Conservation (phyloP, 2,113 vertebrate species). For the Laterallus jamaicensis region DNA sequence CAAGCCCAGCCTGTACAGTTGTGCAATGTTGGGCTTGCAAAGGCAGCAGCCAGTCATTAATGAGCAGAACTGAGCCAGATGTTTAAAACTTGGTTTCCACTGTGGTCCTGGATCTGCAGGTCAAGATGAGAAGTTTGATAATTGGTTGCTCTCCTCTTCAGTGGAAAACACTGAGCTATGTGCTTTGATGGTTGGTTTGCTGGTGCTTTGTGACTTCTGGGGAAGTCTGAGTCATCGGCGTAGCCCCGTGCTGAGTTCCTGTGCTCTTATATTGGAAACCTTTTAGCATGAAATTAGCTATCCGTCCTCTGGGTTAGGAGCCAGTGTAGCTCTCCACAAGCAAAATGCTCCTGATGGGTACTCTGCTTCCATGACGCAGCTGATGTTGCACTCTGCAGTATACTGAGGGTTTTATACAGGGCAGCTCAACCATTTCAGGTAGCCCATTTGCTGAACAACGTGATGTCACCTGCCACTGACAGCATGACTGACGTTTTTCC, state of each 20-base stretch:
- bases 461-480: neutral
- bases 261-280: neutral
- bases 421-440: neutral
- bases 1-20: neutral
- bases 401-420: neutral
- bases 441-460: neutral
- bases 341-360: neutral
- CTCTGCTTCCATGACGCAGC: neutral
- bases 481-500: neutral
- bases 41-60: neutral
- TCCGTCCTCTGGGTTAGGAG: neutral
- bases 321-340: neutral
- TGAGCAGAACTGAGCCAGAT: neutral
- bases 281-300: neutral
- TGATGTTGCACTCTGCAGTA: neutral
- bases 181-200: neutral
- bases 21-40: neutral
- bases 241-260: accelerated
- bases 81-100: neutral
- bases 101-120: neutral
- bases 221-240: neutral
- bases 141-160: neutral
- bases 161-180: neutral
- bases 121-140: neutral
- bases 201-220: neutral